Conservation (phyloP, 64 coral and sea anemone genomes). For the Stichodactyla helianthus region DNA sequence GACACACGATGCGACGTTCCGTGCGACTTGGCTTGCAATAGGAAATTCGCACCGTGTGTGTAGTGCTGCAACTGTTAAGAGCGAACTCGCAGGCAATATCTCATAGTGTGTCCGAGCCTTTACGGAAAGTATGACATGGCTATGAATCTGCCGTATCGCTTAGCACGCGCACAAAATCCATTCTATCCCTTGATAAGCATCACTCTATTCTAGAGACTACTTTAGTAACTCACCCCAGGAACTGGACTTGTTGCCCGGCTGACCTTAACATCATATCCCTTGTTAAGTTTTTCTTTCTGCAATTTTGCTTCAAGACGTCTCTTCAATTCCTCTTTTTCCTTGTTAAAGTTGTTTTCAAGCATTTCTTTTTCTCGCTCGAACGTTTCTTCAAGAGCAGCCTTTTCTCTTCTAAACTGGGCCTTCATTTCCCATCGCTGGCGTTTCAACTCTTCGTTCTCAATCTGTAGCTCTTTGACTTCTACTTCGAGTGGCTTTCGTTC, state of each 20-base stretch:
- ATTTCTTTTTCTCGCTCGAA: constrained; percentile 68
- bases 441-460: constrained; percentile 75
- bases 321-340: constrained; percentile 73
- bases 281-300: constrained; percentile 54
- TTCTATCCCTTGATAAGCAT: too few relatives aligned
- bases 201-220: too few relatives aligned
- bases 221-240: constrained; percentile 28
- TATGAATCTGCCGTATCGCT: too few relatives aligned
- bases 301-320: constrained; percentile 56
- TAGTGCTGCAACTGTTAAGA: too few relatives aligned
- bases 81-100: too few relatives aligned
- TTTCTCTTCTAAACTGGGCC: constrained; percentile 67
- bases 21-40: too few relatives aligned
- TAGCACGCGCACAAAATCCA: too few relatives aligned
- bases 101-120: too few relatives aligned
- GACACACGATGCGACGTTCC: too few relatives aligned
- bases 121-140: too few relatives aligned
- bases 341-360: constrained; percentile 61
- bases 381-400: constrained; percentile 64
- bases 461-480: constrained; percentile 60
- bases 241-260: constrained; percentile 60
- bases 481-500: constrained; percentile 78
- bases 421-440: constrained; percentile 74
- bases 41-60: too few relatives aligned
- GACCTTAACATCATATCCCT: constrained; percentile 43